phyloP scores from a whole-genome alignment of 2,113 vertebrate species.

The Spea bombifrons region DNA sequence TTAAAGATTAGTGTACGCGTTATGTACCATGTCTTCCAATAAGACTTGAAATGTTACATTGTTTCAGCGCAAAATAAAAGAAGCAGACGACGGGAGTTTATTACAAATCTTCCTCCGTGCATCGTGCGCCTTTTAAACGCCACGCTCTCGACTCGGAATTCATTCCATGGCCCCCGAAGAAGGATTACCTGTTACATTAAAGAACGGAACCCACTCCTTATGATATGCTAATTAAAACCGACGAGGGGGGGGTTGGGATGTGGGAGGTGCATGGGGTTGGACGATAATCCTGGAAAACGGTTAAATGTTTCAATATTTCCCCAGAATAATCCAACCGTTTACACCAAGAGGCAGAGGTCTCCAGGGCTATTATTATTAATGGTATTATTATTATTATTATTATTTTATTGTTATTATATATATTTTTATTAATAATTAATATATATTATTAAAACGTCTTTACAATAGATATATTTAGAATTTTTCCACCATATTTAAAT shows the following conservation, averaged over 20 bases:
- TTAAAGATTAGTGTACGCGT: conserved; percentile 30
- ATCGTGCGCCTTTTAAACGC: neutral
- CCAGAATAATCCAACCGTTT: conserved; percentile 1
- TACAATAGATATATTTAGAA: too few relatives aligned
- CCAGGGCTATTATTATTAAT: too few relatives aligned
- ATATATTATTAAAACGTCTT: too few relatives aligned
- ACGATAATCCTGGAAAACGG: too few relatives aligned
- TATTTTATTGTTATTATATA: too few relatives aligned
- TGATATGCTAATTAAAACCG: neutral
- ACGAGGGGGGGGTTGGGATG: neutral
- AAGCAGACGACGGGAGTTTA: neutral
- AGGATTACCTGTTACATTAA: neutral
- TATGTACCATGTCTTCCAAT: conserved; percentile 6
- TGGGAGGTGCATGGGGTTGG: neutral
- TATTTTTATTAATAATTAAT: too few relatives aligned
- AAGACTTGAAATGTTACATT: conserved; percentile 12
- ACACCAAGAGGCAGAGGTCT: too few relatives aligned
- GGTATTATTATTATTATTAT: too few relatives aligned
- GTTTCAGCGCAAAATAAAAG: neutral
- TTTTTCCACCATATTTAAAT: too few relatives aligned
- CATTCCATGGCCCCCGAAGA: neutral
- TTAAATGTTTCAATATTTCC: neutral
- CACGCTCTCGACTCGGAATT: neutral
- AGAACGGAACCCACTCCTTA: neutral
- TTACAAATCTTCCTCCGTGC: neutral